Evolutionary conservation across 2,888 invertebrate genomes (phyloP).

Genomic region (Priocnemis perturbator): DNA sequence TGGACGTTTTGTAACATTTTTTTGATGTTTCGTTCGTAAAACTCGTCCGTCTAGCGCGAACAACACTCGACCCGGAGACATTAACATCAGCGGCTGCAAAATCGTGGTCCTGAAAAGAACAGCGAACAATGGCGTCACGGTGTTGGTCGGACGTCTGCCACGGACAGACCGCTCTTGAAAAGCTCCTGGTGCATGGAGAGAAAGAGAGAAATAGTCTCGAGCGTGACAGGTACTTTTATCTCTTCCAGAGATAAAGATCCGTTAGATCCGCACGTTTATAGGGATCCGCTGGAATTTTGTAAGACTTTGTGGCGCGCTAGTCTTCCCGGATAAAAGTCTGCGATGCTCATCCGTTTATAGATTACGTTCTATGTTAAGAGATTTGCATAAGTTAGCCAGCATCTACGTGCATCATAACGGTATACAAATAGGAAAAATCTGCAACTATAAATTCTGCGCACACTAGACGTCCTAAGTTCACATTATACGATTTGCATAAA

Average conservation of each 20-base stretch:
- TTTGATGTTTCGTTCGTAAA: slow-evolving; percentile 4
- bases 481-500: too few relatives aligned
- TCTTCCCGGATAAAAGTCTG: too few relatives aligned
- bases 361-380: too few relatives aligned
- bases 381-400: too few relatives aligned
- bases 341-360: too few relatives aligned
- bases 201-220: background rate
- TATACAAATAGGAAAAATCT: too few relatives aligned
- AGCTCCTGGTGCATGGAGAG: slow-evolving; percentile 24
- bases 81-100: slow-evolving; percentile 41
- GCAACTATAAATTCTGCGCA: too few relatives aligned
- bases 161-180: slow-evolving; percentile 39
- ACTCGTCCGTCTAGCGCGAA: slow-evolving; percentile 1
- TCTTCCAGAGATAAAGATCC: slow-evolving; percentile 11
- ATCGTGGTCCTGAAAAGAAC: slow-evolving; percentile 34
- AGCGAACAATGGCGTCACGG: slow-evolving; percentile 43
- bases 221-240: slow-evolving; percentile 49
- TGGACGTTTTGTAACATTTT: slow-evolving; percentile 20
- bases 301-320: too few relatives aligned
- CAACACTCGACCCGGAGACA: slow-evolving; percentile 23
- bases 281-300: too few relatives aligned
- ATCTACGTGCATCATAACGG: too few relatives aligned
- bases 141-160: slow-evolving; percentile 35
- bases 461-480: too few relatives aligned
- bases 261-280: too few relatives aligned